Percentiles rank a stretch among this genome's conserved stretches.
Evolutionary conservation across 2,797 vertebrate genomes (phyloP).

Genomic region (Pangasius mekongensis): DNA sequence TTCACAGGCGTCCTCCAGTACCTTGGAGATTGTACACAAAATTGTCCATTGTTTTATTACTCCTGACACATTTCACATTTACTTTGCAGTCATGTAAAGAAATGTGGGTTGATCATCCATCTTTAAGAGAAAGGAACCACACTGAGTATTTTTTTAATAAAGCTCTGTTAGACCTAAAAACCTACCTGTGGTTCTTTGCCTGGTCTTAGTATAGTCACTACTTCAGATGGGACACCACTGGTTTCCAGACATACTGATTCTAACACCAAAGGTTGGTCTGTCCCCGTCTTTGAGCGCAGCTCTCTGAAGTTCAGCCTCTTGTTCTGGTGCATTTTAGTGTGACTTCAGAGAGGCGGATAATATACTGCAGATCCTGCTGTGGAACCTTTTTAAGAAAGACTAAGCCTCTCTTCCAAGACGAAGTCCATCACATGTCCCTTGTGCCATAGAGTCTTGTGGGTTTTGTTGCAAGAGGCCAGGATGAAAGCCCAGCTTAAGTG

Average conservation of each 20-base stretch:
- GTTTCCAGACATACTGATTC: constrained; percentile 23
- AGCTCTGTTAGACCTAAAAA: background rate
- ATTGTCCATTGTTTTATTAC: background rate
- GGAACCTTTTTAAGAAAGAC: constrained; percentile 52
- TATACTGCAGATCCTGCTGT: constrained; percentile 48
- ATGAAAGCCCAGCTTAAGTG: constrained; percentile 54
- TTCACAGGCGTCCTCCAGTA: background rate
- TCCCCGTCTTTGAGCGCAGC: constrained; percentile 9
- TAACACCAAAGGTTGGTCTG: constrained; percentile 15
- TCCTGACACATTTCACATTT: constrained; percentile 4
- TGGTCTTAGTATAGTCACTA: background rate
- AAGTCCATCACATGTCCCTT: constrained; percentile 44
- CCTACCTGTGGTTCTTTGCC: background rate
- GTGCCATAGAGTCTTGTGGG: constrained; percentile 30
- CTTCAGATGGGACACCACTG: background rate
- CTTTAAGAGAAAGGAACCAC: background rate
- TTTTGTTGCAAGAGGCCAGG: constrained; percentile 35
- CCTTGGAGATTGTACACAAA: background rate
- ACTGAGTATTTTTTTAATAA: background rate
- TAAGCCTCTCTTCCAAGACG: constrained; percentile 51
- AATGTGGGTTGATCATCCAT: background rate
- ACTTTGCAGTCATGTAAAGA: background rate
- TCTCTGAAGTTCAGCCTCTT: constrained; percentile 39
- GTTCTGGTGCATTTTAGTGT: constrained; percentile 35
- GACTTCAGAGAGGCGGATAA: constrained; percentile 35